Conservation (phyloP, 2,113 vertebrate species). For the Nannospalax galili region DNA sequence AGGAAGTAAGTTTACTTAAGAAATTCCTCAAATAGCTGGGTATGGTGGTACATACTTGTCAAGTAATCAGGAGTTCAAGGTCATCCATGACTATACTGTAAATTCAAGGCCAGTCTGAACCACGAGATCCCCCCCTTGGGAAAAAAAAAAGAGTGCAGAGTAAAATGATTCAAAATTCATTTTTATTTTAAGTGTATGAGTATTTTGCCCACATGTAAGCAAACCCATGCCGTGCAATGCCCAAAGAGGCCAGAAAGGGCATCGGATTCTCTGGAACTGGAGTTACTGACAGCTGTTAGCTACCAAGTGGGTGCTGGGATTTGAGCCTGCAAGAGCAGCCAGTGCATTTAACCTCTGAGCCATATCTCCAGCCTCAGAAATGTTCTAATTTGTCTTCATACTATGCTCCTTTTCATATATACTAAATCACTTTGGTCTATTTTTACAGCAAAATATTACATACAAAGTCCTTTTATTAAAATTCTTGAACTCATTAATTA, state of each 20-base stretch:
- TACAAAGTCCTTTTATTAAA: background rate
- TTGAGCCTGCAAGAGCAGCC: background rate
- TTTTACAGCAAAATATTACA: slow-evolving; percentile 40
- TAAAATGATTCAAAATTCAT: too few species aligned
- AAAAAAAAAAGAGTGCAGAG: too few species aligned
- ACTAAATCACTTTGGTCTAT: slow-evolving; percentile 10
- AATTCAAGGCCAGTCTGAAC: too few species aligned
- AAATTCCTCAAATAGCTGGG: too few species aligned
- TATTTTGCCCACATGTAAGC: background rate
- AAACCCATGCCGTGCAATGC: too few species aligned
- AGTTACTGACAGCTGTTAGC: background rate
- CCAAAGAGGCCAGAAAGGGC: background rate
- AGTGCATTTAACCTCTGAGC: background rate
- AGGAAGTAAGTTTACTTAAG: too few species aligned
- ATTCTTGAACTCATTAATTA: slow-evolving; percentile 52
- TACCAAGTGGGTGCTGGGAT: too few species aligned
- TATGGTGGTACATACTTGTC: too few species aligned
- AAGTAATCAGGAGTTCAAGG: too few species aligned
- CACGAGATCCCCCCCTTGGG: too few species aligned
- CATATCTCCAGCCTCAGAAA: background rate
- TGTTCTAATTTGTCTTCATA: background rate
- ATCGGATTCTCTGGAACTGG: background rate
- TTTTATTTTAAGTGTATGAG: background rate
- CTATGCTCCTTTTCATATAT: background rate
- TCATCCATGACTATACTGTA: too few species aligned